Conservation (phyloP, 2,888 invertebrate species). For the Sphaeridia pumilis region DNA sequence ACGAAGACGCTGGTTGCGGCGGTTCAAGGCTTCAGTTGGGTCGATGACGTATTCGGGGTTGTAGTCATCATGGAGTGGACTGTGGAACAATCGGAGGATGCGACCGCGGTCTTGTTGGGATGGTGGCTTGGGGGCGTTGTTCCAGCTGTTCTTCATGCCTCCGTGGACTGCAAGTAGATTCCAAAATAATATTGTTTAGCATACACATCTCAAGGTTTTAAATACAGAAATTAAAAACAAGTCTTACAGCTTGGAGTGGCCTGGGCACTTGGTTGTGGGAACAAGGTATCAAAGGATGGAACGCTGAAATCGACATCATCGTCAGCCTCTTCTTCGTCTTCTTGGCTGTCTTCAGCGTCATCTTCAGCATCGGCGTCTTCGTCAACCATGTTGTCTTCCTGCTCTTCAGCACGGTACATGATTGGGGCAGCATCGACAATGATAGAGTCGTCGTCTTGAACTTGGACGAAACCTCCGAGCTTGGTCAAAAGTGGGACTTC, state of each 20-base stretch:
- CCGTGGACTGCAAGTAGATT: not conserved
- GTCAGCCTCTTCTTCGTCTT: slow-evolving; percentile 10
- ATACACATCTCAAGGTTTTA: not conserved
- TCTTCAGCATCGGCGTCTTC: slow-evolving; percentile 3
- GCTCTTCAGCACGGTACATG: not conserved
- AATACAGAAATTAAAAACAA: not conserved
- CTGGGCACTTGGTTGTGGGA: slow-evolving; percentile 7
- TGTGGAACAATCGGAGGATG: slow-evolving; percentile 10
- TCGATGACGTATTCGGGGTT: slow-evolving; percentile 15
- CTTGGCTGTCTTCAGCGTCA: slow-evolving; percentile 2
- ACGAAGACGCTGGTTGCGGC: slow-evolving; percentile 7
- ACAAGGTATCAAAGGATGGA: slow-evolving; percentile 9
- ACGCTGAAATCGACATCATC: slow-evolving; percentile 15
- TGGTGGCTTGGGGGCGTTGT: slow-evolving; percentile 10
- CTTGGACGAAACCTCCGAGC: not conserved
- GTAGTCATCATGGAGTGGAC: slow-evolving; percentile 12
- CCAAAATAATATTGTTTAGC: not conserved
- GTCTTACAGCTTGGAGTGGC: not conserved
- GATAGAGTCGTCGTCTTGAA: slow-evolving; percentile 4
- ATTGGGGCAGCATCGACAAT: slow-evolving; percentile 5
- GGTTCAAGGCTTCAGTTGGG: slow-evolving; percentile 8
- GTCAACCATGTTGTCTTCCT: not conserved
- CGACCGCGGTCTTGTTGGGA: not conserved
- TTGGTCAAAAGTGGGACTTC: not conserved
- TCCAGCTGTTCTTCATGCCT: slow-evolving; percentile 10